Evolutionary conservation across 2,113 vertebrate species (phyloP).

Genomic region (Ceyx margarethae): DNA sequence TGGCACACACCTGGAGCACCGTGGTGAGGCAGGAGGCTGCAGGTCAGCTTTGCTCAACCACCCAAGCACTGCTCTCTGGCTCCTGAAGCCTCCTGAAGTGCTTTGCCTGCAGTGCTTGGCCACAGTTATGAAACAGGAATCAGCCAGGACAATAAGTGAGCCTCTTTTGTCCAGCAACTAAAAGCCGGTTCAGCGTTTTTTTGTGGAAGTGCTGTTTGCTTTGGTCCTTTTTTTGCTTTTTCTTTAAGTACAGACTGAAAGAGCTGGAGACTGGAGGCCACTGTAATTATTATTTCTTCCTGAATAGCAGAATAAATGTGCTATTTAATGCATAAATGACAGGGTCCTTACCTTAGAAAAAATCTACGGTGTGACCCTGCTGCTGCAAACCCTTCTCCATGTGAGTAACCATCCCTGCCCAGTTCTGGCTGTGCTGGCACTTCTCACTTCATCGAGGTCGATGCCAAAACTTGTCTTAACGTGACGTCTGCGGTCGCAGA

Average conservation of each 20-base stretch:
- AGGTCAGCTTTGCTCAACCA: not conserved
- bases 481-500: not conserved
- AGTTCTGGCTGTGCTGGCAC: not conserved
- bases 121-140: not conserved
- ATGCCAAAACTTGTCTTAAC: not conserved
- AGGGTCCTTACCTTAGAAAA: not conserved
- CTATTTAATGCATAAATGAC: constrained; percentile 7
- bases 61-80: not conserved
- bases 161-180: constrained; percentile 24
- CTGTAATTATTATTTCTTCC: constrained; percentile 35
- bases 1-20: not conserved
- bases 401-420: not conserved
- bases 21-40: not conserved
- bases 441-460: not conserved
- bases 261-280: constrained; percentile 6
- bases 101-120: not conserved
- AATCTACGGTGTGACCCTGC: not conserved
- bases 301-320: constrained; percentile 17
- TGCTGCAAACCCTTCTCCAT: not conserved
- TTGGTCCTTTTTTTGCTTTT: not conserved
- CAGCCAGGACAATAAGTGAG: not conserved
- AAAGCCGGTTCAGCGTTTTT: constrained; percentile 2
- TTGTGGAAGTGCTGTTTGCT: not conserved
- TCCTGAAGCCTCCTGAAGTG: not conserved
- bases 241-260: constrained; percentile 2